Conservation (phyloP, 2,888 invertebrate genomes). For the Ditylenchus weischeri region DNA sequence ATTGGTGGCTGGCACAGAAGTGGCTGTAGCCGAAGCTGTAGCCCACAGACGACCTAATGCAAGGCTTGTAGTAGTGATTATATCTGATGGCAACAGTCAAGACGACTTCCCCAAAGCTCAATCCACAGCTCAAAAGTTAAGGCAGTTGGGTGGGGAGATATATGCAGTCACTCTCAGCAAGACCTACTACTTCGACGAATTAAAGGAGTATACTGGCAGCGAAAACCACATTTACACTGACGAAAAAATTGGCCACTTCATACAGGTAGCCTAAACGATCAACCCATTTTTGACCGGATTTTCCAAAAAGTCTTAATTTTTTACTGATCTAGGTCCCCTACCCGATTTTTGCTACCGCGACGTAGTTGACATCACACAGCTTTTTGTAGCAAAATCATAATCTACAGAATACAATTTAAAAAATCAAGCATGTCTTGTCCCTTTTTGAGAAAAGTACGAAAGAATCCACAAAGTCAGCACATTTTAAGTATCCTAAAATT, state of each 20-base stretch:
- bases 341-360: too few relatives aligned
- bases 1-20: conserved; percentile 30
- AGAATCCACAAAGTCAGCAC: too few relatives aligned
- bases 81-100: conserved; percentile 41
- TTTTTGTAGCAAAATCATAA: too few relatives aligned
- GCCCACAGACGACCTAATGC: conserved; percentile 29
- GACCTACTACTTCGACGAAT: conserved; percentile 37
- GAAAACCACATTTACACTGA: conserved; percentile 19
- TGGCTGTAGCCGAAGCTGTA: conserved; percentile 22
- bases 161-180: conserved; percentile 39
- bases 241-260: conserved; percentile 29
- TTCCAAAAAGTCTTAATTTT: too few relatives aligned
- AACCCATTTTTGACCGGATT: too few relatives aligned
- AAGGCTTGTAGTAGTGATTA: conserved; percentile 36
- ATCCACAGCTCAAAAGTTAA: conserved; percentile 28
- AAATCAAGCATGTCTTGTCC: too few relatives aligned
- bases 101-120: conserved; percentile 38
- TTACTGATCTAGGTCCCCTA: too few relatives aligned
- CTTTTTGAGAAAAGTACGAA: too few relatives aligned
- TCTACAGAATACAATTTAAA: too few relatives aligned
- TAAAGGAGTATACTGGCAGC: conserved; percentile 34
- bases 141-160: conserved; percentile 31
- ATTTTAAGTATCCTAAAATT: too few relatives aligned
- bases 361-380: too few relatives aligned
- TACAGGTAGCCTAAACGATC: conserved; percentile 26